A percentile compares a stretch with the other conserved stretches of the same genome.
These are phyloP conservation scores for Zaprionus camerounensis DNA, from an alignment of 1,140 invertebrate species.

Conservation along the genomic window DNA sequence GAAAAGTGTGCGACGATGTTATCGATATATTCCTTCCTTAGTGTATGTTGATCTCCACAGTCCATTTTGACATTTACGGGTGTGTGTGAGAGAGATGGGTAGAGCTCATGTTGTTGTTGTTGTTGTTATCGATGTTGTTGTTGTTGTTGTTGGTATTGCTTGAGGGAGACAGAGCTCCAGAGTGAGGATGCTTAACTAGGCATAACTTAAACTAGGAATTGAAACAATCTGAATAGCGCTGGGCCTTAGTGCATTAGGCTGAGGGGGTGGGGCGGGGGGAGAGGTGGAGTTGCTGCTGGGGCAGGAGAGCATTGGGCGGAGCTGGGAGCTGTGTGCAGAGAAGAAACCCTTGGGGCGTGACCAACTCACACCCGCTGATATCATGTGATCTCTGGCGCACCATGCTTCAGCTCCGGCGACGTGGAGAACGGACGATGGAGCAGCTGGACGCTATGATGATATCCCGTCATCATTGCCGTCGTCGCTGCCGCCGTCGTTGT, in stretches of 20 bases:
- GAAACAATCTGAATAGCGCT: conserved; percentile 79
- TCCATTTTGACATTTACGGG: background rate
- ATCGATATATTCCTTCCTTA: conserved; percentile 19
- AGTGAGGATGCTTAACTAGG: conserved; percentile 54
- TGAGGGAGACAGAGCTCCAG: conserved; percentile 1
- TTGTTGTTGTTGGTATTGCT: conserved; percentile 19
- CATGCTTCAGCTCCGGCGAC: conserved; percentile 77
- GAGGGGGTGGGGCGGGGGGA: background rate
- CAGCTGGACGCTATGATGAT: conserved; percentile 80
- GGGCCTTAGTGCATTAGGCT: conserved; percentile 62
- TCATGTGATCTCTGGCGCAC: conserved; percentile 85
- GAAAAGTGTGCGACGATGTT: conserved; percentile 72
- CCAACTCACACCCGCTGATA: conserved; percentile 67
- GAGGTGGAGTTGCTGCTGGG: background rate
- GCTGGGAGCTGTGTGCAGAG: conserved; percentile 25
- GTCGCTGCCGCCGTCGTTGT: conserved; percentile 28
- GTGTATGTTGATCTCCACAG: conserved; percentile 15
- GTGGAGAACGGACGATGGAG: conserved; percentile 86
- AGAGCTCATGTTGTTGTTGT: background rate
- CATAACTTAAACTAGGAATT: conserved; percentile 73
- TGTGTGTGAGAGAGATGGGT: background rate
- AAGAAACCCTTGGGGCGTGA: conserved; percentile 43
- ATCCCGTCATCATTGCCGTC: conserved; percentile 44
- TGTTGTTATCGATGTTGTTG: conserved; percentile 1
- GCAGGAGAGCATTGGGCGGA: background rate